phyloP scores from a whole-genome alignment of 2,797 vertebrate genomes.

The Sebastes kiyomatsui region DNA sequence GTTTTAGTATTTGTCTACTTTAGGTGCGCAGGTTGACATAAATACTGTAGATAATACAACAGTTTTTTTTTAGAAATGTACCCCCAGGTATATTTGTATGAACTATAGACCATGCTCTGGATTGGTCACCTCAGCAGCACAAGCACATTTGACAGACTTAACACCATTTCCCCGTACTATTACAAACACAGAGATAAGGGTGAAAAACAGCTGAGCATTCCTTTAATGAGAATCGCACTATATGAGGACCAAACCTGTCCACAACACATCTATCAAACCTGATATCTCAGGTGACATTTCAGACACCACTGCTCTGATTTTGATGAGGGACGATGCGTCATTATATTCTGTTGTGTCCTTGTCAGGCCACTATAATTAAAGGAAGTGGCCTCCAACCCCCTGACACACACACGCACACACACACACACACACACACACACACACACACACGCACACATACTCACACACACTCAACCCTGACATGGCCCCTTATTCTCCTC shows the following conservation, averaged over 20 bases:
- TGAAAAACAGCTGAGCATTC: not conserved
- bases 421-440: not conserved
- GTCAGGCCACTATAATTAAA: slow-evolving; percentile 16
- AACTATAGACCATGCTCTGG: not conserved
- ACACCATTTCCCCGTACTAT: not conserved
- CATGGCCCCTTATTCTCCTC: not conserved
- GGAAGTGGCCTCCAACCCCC: not conserved
- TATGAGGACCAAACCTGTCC: not conserved
- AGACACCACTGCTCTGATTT: slow-evolving; percentile 11
- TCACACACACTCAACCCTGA: not conserved
- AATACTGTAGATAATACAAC: not conserved
- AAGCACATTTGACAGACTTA: not conserved
- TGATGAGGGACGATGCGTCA: slow-evolving; percentile 19
- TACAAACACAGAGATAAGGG: not conserved
- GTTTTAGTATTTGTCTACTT: not conserved
- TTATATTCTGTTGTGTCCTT: slow-evolving; percentile 34
- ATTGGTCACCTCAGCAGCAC: not conserved
- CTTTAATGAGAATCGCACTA: not conserved
- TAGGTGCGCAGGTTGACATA: not conserved
- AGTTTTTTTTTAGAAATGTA: not conserved
- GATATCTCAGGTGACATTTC: slow-evolving; percentile 19
- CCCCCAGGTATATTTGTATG: not conserved
- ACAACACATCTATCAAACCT: slow-evolving; percentile 14
- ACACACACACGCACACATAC: not conserved
- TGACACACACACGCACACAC: not conserved